Evolutionary conservation across 37 sponge, comb jelly and placozoan genomes (phyloP), one percentile per base, ranked within the genome.

Genomic region (Ephydatia muelleri): DNA sequence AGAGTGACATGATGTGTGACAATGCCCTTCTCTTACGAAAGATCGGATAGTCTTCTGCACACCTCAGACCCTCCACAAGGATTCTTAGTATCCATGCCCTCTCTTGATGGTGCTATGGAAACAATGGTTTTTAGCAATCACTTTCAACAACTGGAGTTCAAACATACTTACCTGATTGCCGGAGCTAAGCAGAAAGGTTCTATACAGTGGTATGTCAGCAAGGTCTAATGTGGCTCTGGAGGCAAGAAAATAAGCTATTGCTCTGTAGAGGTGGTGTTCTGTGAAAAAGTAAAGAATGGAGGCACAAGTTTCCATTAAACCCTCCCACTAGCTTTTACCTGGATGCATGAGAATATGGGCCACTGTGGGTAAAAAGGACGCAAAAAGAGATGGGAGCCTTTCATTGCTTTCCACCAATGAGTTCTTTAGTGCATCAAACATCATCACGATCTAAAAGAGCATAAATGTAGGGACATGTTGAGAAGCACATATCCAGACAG

Each of bases 61-160:
- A 72, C 67, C 77, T 70, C 38, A 91, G 73, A 22, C 91, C 94
- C 48, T 88, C 86, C 33, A 83, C 67, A 40, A 94, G 76, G 1
- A 94, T 31, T 39, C 78, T 78, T 28, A 94, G 30, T 49, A 94
- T 76, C 94, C 94, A 94, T 40, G 34, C 65, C 35, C 88, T 82
- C 86, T 94, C 94, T 2, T 35, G 66, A 27, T 67, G 26, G 27
- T 78, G 74, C 80, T 83, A 68, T 0, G 75, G 25, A 27, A 13
- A 77, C 14, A 77, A 40, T 4, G 26, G 37, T 21, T 6, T 27
- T 23, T 8, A 37, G 6, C 38, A 9, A 5, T 21, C 5, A 37
- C 27, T n/a, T 33, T n/a, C 6, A 75, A 31, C 6, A 13, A 14
- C 73, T 26, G 28, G 14, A n/a, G 25, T 27, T n/a, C n/a, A n/a